These are phyloP conservation scores for Bicyclus anynana DNA, from an alignment of 1,140 invertebrate species.

Conservation along the genomic window DNA sequence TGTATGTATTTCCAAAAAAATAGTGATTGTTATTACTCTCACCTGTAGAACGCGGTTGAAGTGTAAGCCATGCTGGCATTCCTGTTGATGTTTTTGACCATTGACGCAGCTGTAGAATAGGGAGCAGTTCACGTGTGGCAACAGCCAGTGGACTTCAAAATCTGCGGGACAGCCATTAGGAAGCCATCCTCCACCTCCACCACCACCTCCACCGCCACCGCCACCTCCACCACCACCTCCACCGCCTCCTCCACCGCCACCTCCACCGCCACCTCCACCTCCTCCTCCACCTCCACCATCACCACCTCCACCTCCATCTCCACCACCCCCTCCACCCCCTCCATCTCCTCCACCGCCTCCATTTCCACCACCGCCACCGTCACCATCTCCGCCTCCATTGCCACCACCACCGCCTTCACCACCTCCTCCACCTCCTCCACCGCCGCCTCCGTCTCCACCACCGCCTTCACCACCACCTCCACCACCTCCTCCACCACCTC, in stretches of 20 bases:
- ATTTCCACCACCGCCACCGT: too few relatives aligned
- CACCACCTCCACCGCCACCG: neutral
- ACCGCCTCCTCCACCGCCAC: neutral
- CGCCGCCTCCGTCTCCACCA: too few relatives aligned
- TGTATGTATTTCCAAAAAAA: too few relatives aligned
- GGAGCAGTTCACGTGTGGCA: conserved; percentile 36
- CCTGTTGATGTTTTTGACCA: conserved; percentile 24
- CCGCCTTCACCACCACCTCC: too few relatives aligned
- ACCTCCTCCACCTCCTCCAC: too few relatives aligned
- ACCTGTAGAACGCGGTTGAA: neutral
- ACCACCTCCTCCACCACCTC: too few relatives aligned
- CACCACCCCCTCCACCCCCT: too few relatives aligned
- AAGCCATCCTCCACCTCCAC: neutral
- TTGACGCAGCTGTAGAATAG: conserved; percentile 39
- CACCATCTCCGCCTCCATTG: too few relatives aligned
- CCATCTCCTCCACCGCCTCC: too few relatives aligned
- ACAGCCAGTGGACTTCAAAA: conserved; percentile 25
- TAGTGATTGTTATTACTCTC: too few relatives aligned
- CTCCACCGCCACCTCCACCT: too few relatives aligned
- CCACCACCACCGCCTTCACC: too few relatives aligned
- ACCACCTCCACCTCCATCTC: neutral
- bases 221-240: neutral
- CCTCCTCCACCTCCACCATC: neutral
- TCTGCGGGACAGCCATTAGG: conserved; percentile 33
- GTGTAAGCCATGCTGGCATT: neutral